Evolutionary conservation across 2,113 vertebrate genomes (phyloP).

Genomic region (Dissostichus mawsoni): DNA sequence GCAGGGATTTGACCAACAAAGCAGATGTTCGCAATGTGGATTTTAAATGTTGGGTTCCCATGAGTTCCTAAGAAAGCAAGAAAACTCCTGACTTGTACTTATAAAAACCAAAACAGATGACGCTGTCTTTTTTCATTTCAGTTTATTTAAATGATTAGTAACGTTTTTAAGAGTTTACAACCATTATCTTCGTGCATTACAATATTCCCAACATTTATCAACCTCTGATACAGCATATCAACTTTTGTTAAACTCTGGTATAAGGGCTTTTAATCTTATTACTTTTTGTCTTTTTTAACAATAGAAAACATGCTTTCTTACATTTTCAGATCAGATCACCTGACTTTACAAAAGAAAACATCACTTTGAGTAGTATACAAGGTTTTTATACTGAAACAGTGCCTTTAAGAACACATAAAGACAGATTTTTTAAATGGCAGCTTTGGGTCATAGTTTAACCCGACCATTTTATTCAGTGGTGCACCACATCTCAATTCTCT

Average conservation of each 20-base stretch:
- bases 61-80: neutral
- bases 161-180: neutral
- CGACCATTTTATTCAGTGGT: neutral
- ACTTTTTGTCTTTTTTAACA: neutral
- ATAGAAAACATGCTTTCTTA: neutral
- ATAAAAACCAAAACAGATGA: neutral
- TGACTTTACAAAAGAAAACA: neutral
- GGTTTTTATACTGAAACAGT: neutral
- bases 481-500: slow-evolving; percentile 21
- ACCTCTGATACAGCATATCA: neutral
- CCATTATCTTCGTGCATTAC: neutral
- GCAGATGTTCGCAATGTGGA: neutral
- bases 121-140: neutral
- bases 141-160: neutral
- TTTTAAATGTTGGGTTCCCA: too few species aligned
- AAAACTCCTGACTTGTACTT: neutral
- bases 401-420: neutral
- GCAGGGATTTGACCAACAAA: neutral
- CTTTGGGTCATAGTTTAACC: neutral
- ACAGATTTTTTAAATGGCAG: neutral
- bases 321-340: neutral
- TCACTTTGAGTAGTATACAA: neutral
- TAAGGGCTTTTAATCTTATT: neutral
- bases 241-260: neutral
- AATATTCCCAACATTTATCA: neutral